These are phyloP conservation scores for Drosophila grimshawi DNA, from an alignment of 1,140 invertebrate genomes.

Conservation along the genomic window DNA sequence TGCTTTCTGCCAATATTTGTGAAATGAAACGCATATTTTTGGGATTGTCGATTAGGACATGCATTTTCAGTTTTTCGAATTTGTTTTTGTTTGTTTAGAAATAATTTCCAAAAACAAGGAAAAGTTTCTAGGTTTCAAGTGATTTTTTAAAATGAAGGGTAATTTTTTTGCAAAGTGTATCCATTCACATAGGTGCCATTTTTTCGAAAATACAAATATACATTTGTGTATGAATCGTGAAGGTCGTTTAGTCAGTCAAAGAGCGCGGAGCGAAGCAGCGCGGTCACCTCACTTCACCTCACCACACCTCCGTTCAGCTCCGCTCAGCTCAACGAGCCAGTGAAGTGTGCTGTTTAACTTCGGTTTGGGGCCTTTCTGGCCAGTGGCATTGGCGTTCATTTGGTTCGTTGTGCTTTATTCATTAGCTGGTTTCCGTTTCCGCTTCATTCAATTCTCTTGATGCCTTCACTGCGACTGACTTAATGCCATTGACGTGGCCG, in stretches of 20 bases:
- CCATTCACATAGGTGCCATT: background rate
- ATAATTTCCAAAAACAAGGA: too few species aligned
- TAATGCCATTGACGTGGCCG: slow-evolving; percentile 68
- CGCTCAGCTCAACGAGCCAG: slow-evolving; percentile 31
- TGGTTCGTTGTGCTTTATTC: slow-evolving; percentile 81
- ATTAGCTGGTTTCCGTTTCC: slow-evolving; percentile 82
- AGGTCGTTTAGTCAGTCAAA: slow-evolving; percentile 52
- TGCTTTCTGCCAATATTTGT: too few species aligned
- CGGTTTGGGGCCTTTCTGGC: slow-evolving; percentile 14
- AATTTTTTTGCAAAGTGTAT: background rate
- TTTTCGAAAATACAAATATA: slow-evolving; percentile 55
- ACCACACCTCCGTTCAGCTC: background rate
- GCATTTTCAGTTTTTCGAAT: too few species aligned
- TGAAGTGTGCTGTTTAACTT: slow-evolving; percentile 55
- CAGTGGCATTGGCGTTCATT: slow-evolving; percentile 51
- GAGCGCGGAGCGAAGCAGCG: slow-evolving; percentile 25
- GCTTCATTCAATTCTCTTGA: slow-evolving; percentile 78
- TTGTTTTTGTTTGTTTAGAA: too few species aligned
- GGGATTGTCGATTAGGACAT: too few species aligned
- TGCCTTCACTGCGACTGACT: slow-evolving; percentile 67
- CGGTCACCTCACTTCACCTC: slow-evolving; percentile 10
- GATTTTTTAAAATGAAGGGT: background rate
- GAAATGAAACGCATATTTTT: too few species aligned
- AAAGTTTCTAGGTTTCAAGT: too few species aligned
- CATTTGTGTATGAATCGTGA: slow-evolving; percentile 51